Evolutionary conservation across 2,888 invertebrate species (phyloP).

Genomic region (Ormyrus pomaceus): DNA sequence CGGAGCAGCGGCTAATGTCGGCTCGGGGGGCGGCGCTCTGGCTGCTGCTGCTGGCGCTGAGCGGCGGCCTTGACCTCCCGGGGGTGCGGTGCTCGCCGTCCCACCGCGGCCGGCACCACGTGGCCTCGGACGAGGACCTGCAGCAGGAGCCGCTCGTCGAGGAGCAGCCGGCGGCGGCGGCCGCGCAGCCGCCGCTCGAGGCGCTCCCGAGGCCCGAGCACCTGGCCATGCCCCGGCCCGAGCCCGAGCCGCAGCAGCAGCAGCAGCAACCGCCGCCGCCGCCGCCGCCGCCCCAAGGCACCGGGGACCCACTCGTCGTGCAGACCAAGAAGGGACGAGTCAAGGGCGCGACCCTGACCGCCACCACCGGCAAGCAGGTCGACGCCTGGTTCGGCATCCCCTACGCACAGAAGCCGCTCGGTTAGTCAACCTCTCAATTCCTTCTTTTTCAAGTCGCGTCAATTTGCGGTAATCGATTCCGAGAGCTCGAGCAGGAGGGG

Average conservation of each 20-base stretch:
- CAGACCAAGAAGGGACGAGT: slow-evolving; percentile 87
- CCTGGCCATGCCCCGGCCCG: slow-evolving; percentile 68
- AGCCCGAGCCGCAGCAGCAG: slow-evolving; percentile 56
- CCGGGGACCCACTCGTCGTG: slow-evolving; percentile 85
- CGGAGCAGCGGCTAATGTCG: slow-evolving; percentile 26
- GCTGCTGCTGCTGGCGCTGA: slow-evolving; percentile 61
- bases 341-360: slow-evolving; percentile 84
- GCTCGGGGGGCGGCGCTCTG: not conserved
- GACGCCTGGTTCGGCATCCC: slow-evolving; percentile 91
- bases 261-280: slow-evolving; percentile 70
- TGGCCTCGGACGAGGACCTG: slow-evolving; percentile 50
- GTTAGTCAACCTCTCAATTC: slow-evolving; percentile 63
- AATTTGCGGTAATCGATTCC: too few species aligned
- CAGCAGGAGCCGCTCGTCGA: slow-evolving; percentile 60
- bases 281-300: slow-evolving; percentile 60
- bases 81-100: slow-evolving; percentile 65
- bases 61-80: slow-evolving; percentile 66
- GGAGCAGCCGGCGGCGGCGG: slow-evolving; percentile 67
- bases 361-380: slow-evolving; percentile 87
- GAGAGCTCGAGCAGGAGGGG: too few species aligned
- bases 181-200: slow-evolving; percentile 68
- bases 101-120: slow-evolving; percentile 72
- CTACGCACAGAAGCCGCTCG: slow-evolving; percentile 87
- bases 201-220: slow-evolving; percentile 72
- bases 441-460: too few species aligned